These are phyloP conservation scores for Globodera ellingtonae DNA, from an alignment of 1,140 invertebrate genomes.

Conservation along the genomic window DNA sequence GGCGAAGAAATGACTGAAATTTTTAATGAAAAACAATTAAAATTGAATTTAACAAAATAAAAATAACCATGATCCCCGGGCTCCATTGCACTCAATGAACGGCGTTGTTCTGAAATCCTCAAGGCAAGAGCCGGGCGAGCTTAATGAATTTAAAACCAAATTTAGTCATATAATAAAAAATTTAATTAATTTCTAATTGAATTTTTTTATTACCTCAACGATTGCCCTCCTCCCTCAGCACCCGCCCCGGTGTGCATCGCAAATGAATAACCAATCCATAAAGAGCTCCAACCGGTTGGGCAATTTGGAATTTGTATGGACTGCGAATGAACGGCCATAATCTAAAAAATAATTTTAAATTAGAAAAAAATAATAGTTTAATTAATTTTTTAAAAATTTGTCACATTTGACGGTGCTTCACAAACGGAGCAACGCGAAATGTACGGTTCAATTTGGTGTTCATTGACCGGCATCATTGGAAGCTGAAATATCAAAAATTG, in stretches of 20 bases:
- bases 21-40: neutral
- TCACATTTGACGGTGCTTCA: conserved; percentile 81
- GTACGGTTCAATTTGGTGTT: conserved; percentile 79
- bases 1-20: conserved; percentile 80
- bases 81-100: conserved; percentile 92
- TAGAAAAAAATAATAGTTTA: neutral
- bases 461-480: conserved; percentile 85
- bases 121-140: conserved; percentile 87
- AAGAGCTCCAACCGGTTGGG: conserved; percentile 82
- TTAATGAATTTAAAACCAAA: conserved; percentile 29
- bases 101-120: conserved; percentile 94
- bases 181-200: too few relatives aligned
- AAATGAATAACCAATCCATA: conserved; percentile 65
- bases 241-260: conserved; percentile 87
- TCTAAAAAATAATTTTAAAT: conserved; percentile 7
- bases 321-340: conserved; percentile 85
- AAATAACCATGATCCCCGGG: conserved; percentile 77
- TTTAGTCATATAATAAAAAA: neutral
- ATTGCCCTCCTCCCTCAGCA: conserved; percentile 90
- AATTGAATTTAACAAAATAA: neutral
- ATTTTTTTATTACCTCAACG: conserved; percentile 71
- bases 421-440: conserved; percentile 83
- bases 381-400: neutral
- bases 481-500: conserved; percentile 67
- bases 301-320: conserved; percentile 79